phyloP scores from a whole-genome alignment of 1,140 invertebrate genomes.

The Rhagoletis pomonella region DNA sequence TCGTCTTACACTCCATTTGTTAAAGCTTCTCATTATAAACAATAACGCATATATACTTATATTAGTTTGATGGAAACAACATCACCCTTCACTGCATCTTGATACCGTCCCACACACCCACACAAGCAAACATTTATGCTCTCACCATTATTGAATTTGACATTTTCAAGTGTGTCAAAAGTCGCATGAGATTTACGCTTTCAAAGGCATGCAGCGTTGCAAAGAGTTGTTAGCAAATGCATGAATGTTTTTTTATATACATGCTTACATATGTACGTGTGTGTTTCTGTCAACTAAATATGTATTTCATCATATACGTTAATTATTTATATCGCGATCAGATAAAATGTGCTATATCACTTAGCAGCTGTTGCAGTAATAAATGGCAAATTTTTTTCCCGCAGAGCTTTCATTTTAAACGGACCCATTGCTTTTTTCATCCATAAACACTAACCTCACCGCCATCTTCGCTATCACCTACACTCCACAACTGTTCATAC shows the following conservation, averaged over 20 bases:
- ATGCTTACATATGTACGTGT: not conserved
- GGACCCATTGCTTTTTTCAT: no score
- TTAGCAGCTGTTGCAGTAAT: constrained; percentile 26
- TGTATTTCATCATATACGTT: constrained; percentile 11
- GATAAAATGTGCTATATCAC: not conserved
- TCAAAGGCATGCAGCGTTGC: not conserved
- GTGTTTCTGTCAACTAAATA: not conserved
- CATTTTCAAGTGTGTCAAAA: constrained; percentile 36
- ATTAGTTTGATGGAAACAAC: not conserved
- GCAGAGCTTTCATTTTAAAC: not conserved
- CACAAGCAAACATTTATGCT: not conserved
- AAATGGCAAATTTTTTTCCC: not conserved
- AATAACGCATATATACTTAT: not conserved
- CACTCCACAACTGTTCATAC: not conserved
- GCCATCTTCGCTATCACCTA: not conserved
- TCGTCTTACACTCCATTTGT: not conserved
- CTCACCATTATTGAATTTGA: constrained; percentile 19
- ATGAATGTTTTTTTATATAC: not conserved
- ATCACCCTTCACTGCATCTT: not conserved
- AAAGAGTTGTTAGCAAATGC: not conserved
- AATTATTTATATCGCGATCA: not conserved
- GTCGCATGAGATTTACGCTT: not conserved
- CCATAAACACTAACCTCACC: not conserved
- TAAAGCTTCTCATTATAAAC: not conserved
- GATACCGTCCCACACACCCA: not conserved